Percentiles rank a stretch among this genome's conserved stretches.
Evolutionary conservation across 2,888 invertebrate species (phyloP).

Genomic region (Nematopogon swammerdamellus): DNA sequence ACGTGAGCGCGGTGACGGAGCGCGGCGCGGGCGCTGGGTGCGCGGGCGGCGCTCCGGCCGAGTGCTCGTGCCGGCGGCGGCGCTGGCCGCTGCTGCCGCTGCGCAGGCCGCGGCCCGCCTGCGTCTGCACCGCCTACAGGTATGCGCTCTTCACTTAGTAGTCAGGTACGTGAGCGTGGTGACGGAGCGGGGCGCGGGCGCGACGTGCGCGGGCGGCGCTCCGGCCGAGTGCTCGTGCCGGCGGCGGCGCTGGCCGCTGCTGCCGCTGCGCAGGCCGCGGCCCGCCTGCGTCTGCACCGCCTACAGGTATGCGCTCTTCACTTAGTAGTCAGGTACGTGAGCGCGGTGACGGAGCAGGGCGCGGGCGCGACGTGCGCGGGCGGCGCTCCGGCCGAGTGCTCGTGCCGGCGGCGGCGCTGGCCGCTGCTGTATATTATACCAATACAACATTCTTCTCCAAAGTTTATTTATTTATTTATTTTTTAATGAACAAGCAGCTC

Average conservation of each 20-base stretch:
- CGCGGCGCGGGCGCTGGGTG: constrained; percentile 28
- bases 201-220: too few species aligned
- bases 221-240: constrained; percentile 34
- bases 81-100: constrained; percentile 12
- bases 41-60: constrained; percentile 18
- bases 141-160: constrained; percentile 24
- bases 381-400: constrained; percentile 27
- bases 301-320: constrained; percentile 43
- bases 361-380: too few species aligned
- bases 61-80: constrained; percentile 31
- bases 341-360: constrained; percentile 42
- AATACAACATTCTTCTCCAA: too few species aligned
- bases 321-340: constrained; percentile 26
- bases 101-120: constrained; percentile 43
- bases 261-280: constrained; percentile 24
- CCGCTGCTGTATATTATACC: too few species aligned
- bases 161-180: constrained; percentile 36
- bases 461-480: too few species aligned
- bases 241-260: constrained; percentile 15
- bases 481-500: too few species aligned
- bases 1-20: constrained; percentile 43
- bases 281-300: constrained; percentile 64
- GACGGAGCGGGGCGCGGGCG: constrained; percentile 34
- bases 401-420: constrained; percentile 26
- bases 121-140: constrained; percentile 66